Conservation (phyloP, 2,113 vertebrate genomes). For the Epinephelus moara region DNA sequence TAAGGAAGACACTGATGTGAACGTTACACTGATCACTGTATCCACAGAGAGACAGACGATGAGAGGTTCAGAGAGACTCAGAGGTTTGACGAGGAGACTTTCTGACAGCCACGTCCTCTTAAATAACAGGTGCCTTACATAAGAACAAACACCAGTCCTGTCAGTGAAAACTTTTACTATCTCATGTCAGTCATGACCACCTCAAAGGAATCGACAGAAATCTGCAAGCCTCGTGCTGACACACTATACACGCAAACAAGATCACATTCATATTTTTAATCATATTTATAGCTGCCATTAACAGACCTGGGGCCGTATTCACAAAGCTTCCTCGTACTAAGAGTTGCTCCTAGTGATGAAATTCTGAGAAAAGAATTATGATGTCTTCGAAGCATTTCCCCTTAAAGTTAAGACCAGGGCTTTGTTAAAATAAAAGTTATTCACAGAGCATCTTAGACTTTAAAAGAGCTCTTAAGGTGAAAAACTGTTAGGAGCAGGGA, state of each 20-base stretch:
- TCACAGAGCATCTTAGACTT: no score
- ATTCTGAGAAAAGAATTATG: no score
- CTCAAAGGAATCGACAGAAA: neutral
- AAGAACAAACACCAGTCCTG: neutral
- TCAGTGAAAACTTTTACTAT: neutral
- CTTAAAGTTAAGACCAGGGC: no score
- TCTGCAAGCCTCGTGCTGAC: neutral
- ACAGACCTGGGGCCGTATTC: no score
- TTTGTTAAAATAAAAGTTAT: no score
- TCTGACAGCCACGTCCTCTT: conserved; percentile 51
- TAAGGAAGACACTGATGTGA: neutral
- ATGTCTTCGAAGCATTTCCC: no score
- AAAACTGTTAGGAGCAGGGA: no score
- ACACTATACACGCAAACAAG: neutral
- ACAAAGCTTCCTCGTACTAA: no score
- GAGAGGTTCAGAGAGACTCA: neutral
- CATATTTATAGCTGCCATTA: neutral
- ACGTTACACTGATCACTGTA: conserved; percentile 14
- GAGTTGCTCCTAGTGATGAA: no score
- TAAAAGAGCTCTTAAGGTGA: no score
- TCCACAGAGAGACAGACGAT: neutral
- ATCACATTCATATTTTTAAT: neutral
- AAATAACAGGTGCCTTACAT: conserved; percentile 37
- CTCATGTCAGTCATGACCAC: neutral
- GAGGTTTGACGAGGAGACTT: conserved; percentile 48